Evolutionary conservation across 2,113 vertebrate genomes (phyloP), one percentile per base, ranked within the genome.

Genomic region (Micronycteris hirsuta): DNA sequence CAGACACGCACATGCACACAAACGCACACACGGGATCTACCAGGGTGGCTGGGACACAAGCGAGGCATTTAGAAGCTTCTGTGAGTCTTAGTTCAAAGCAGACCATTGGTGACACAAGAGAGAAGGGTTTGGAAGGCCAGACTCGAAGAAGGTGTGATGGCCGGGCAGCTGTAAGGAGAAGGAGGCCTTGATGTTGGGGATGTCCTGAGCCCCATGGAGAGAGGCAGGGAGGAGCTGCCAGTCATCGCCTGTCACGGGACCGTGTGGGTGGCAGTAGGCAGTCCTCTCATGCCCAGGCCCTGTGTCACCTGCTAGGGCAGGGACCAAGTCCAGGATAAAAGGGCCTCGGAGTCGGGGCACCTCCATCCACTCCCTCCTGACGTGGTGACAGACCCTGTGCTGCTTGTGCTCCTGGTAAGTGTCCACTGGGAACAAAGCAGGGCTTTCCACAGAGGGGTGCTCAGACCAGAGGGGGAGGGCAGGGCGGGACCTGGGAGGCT

Each of bases 321-420:
- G 71, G 56, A 19, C 5, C 38, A 76, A 11, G 41, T 31, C 56
- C 71, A 91, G 58, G 16, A 95, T 95, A 95, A 93, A 96, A 96
- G 87, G 43, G 4, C 83, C 28, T 33, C 2, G 2, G 52, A 49
- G 8, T 61, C 58, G 58, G 78, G 28, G 73, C 17, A 24, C 56
- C 56, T 58, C 22, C 56, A 58, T 58, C 56, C 22, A 58, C 56
- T 58, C 56, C 56, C 0, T 58, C 22, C 56, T 58, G 56, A 58
- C 7, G 56, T 58, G 56, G 56, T 24, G 56, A 58, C 56, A 58
- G 56, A 58, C 9, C 20, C 56, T 58, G 56, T 24, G 56, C 56
- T 58, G 56, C 56, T 58, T 58, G 20, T 61, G 36, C 2, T 13
- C 80, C 38, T 0, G 56, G 80, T 82, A 33, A 82, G 80, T 82